Percentiles rank a stretch among this genome's conserved stretches.
phyloP scores from a whole-genome alignment of 2,113 vertebrate genomes.

The Poecilia latipinna region DNA sequence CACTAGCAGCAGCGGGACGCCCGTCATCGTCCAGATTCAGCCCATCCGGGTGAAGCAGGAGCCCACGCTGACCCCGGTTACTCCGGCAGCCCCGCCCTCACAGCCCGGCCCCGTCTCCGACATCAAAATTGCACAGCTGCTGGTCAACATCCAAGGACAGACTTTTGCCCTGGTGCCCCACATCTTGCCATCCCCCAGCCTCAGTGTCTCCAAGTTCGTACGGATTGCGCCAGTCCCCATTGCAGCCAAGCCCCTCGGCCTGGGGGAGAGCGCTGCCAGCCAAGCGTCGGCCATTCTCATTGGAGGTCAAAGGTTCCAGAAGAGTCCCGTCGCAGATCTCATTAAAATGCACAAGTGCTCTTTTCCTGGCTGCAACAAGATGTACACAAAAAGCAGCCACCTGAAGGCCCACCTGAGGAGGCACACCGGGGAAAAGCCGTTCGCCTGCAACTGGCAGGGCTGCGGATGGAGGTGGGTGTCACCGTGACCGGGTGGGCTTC shows the following conservation, averaged over 20 bases:
- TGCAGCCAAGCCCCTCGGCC: constrained; percentile 88
- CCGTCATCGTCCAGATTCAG: constrained; percentile 89
- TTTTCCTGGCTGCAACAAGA: constrained; percentile 94
- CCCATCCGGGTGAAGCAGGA: constrained; percentile 90
- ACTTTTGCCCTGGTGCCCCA: constrained; percentile 94
- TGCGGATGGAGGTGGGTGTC: constrained; percentile 95
- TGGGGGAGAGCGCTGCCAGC: constrained; percentile 72
- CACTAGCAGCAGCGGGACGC: constrained; percentile 66
- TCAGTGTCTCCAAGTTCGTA: constrained; percentile 90
- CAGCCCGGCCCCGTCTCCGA: constrained; percentile 73
- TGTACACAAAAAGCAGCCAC: constrained; percentile 98
- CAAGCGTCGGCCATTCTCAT: constrained; percentile 78
- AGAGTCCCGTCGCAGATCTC: constrained; percentile 90
- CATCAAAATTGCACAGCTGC: constrained; percentile 89
- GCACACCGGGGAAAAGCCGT: constrained; percentile 95
- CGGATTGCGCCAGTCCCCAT: constrained; percentile 94
- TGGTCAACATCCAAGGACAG: constrained; percentile 95
- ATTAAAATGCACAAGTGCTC: constrained; percentile 98
- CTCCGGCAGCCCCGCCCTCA: constrained; percentile 74
- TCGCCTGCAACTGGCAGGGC: constrained; percentile 93
- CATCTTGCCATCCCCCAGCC: constrained; percentile 83
- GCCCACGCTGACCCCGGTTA: constrained; percentile 16
- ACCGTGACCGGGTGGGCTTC: background rate
- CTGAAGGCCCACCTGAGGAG: constrained; percentile 95
- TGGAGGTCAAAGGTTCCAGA: constrained; percentile 91